Conservation (phyloP, 2,797 vertebrate species). For the Anisognathus igniventris region DNA sequence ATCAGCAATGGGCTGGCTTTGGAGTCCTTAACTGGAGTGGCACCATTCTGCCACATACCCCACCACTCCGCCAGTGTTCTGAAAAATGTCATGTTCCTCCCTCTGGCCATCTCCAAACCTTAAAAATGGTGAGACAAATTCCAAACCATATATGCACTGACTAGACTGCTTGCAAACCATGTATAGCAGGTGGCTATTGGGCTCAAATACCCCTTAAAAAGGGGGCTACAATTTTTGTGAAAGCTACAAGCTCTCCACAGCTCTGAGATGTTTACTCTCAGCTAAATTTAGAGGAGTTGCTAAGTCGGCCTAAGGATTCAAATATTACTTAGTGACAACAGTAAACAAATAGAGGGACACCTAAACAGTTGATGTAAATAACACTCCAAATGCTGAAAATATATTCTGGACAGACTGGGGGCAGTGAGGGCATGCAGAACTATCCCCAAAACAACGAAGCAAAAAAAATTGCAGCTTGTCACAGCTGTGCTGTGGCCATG, state of each 20-base stretch:
- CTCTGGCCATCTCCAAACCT: not conserved
- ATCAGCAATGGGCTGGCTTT: not conserved
- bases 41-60: not conserved
- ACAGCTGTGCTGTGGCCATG: not conserved
- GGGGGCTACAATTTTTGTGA: not conserved
- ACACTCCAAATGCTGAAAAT: not conserved
- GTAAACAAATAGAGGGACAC: not conserved
- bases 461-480: not conserved
- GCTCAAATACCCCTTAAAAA: not conserved
- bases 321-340: not conserved
- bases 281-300: not conserved
- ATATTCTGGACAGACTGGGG: not conserved
- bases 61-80: accelerated
- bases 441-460: not conserved
- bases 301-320: not conserved
- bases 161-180: not conserved
- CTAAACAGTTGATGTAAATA: not conserved
- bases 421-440: not conserved
- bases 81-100: not conserved
- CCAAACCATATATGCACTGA: not conserved
- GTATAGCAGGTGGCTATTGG: not conserved
- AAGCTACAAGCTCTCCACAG: not conserved
- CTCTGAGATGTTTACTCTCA: not conserved
- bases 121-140: not conserved
- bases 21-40: not conserved